Percentiles rank a stretch among this genome's conserved stretches.
These are phyloP conservation scores for Fukomys damarensis DNA, from an alignment of 2,113 vertebrate species.

Conservation along the genomic window DNA sequence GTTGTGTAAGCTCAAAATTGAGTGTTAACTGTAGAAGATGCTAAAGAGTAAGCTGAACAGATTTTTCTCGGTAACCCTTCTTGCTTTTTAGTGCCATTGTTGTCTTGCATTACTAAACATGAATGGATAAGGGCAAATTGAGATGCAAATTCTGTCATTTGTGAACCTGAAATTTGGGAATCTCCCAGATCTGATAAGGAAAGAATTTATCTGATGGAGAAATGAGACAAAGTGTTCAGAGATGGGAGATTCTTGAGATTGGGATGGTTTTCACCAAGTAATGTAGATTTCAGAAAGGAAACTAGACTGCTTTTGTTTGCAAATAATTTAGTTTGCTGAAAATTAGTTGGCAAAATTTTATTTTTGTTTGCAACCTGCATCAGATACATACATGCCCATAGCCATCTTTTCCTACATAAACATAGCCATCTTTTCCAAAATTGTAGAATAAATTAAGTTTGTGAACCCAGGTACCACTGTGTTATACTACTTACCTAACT, in stretches of 20 bases:
- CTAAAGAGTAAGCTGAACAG: neutral
- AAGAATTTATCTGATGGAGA: neutral
- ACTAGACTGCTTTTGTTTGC: neutral
- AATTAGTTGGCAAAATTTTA: neutral
- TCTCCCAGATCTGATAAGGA: neutral
- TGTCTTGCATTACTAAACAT: neutral
- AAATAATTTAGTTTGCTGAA: neutral
- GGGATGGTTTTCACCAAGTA: neutral
- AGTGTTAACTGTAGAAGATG: neutral
- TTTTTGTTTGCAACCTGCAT: neutral
- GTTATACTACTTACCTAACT: neutral
- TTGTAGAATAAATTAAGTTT: neutral
- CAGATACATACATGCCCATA: neutral
- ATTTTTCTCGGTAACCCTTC: neutral
- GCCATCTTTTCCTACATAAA: neutral
- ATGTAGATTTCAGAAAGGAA: conserved; percentile 22
- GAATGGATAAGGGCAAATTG: neutral
- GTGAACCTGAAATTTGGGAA: neutral
- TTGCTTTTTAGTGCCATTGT: conserved; percentile 14
- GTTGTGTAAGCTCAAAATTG: neutral
- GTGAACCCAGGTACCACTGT: neutral
- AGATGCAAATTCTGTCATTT: neutral
- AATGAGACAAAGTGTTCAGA: neutral
- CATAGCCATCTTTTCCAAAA: neutral
- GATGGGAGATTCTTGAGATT: neutral